Percentiles rank a stretch among this genome's conserved stretches.
Evolutionary conservation across 2,888 invertebrate species (phyloP).

Genomic region (Brachypalpus laphriformis): DNA sequence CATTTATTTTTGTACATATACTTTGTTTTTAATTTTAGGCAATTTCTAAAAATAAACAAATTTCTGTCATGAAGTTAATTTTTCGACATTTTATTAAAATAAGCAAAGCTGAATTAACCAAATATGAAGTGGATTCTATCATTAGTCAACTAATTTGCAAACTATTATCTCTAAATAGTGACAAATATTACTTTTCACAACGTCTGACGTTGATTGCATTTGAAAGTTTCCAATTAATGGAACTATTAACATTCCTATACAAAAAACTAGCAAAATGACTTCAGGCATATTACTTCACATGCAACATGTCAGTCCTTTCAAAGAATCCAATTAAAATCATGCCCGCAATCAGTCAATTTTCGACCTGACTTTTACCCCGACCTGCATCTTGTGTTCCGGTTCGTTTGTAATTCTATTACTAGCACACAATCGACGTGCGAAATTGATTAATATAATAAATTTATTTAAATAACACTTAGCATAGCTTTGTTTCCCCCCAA

Average conservation of each 20-base stretch:
- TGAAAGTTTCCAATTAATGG: conserved; percentile 10
- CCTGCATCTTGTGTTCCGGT: conserved; percentile 8
- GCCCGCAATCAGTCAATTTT: conserved; percentile 5
- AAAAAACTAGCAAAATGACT: not conserved
- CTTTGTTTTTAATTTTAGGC: too few relatives aligned
- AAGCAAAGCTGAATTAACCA: not conserved
- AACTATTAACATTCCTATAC: not conserved
- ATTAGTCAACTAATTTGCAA: not conserved
- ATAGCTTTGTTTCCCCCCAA: not conserved
- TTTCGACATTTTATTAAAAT: not conserved
- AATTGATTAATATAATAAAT: conserved; percentile 43
- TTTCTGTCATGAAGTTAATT: too few relatives aligned
- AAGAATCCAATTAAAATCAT: not conserved
- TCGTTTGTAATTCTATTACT: not conserved
- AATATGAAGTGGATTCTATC: not conserved
- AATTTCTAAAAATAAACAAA: too few relatives aligned
- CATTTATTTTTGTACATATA: too few relatives aligned
- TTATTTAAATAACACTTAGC: conserved; percentile 32
- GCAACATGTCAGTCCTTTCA: not conserved
- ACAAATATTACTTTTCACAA: not conserved
- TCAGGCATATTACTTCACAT: not conserved
- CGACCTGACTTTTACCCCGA: not conserved
- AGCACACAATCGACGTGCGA: not conserved
- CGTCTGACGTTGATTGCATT: conserved; percentile 1
- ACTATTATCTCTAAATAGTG: not conserved